phyloP scores from a whole-genome alignment of 2,888 invertebrate genomes.

The Plagiodera versicolora region DNA sequence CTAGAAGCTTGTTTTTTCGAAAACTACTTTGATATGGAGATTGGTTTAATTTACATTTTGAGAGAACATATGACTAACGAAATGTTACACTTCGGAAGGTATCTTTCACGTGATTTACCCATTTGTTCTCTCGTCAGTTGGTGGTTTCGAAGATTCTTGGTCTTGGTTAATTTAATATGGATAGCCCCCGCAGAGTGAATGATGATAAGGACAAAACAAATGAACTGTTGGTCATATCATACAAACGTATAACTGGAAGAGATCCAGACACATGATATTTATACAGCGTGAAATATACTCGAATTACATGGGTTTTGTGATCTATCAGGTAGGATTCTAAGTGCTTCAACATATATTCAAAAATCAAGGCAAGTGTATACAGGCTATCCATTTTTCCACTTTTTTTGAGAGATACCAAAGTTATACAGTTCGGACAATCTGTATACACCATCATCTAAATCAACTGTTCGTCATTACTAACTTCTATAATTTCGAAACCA shows the following conservation, averaged over 20 bases:
- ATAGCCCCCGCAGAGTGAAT: constrained; percentile 54
- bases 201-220: constrained; percentile 45
- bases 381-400: too few species aligned
- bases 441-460: too few species aligned
- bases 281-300: too few species aligned
- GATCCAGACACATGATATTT: too few species aligned
- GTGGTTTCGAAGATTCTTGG: background rate
- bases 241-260: background rate
- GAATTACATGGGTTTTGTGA: too few species aligned
- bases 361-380: too few species aligned
- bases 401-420: too few species aligned
- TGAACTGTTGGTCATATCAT: constrained; percentile 17
- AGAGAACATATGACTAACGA: background rate
- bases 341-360: too few species aligned
- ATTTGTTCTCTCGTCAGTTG: background rate
- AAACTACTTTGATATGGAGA: background rate
- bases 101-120: background rate
- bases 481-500: too few species aligned
- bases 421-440: too few species aligned
- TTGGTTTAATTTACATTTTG: background rate
- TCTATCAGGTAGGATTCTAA: too few species aligned
- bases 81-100: background rate
- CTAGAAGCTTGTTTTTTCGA: background rate
- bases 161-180: constrained; percentile 18
- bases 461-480: too few species aligned